These are phyloP conservation scores for Hirudinaria manillensis DNA, from an alignment of 2,888 invertebrate species.

Conservation along the genomic window DNA sequence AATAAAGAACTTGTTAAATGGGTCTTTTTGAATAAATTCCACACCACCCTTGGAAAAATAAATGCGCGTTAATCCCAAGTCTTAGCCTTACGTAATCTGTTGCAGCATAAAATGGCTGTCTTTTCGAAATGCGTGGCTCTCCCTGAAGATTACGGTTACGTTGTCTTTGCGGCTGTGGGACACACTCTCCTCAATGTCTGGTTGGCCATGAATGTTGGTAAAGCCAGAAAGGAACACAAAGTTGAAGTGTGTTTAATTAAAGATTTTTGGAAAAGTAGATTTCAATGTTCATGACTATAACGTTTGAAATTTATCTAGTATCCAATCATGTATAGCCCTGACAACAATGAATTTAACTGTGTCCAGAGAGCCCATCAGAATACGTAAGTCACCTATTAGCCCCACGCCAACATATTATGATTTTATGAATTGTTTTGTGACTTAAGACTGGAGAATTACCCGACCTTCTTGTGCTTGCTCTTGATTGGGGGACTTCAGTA, in stretches of 20 bases:
- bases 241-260: conserved; percentile 40
- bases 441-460: conserved; percentile 49
- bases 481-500: conserved; percentile 55
- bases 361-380: conserved; percentile 58
- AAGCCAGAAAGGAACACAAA: conserved; percentile 50
- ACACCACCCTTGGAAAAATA: too few species aligned
- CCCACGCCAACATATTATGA: neutral
- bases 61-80: too few species aligned
- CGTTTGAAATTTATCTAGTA: conserved; percentile 44
- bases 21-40: too few species aligned
- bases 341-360: conserved; percentile 52
- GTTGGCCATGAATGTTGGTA: conserved; percentile 51
- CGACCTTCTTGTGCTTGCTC: conserved; percentile 52
- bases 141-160: conserved; percentile 53
- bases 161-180: conserved; percentile 51
- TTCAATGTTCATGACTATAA: neutral
- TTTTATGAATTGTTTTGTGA: neutral
- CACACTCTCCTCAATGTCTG: conserved; percentile 50
- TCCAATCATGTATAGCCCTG: conserved; percentile 54
- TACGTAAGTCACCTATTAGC: conserved; percentile 47
- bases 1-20: too few species aligned
- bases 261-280: neutral
- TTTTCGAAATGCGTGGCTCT: conserved; percentile 39
- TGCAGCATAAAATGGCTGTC: conserved; percentile 32
- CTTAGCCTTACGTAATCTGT: too few species aligned